Evolutionary conservation across 2,113 vertebrate genomes (phyloP).

Genomic region (Maccullochella peelii): DNA sequence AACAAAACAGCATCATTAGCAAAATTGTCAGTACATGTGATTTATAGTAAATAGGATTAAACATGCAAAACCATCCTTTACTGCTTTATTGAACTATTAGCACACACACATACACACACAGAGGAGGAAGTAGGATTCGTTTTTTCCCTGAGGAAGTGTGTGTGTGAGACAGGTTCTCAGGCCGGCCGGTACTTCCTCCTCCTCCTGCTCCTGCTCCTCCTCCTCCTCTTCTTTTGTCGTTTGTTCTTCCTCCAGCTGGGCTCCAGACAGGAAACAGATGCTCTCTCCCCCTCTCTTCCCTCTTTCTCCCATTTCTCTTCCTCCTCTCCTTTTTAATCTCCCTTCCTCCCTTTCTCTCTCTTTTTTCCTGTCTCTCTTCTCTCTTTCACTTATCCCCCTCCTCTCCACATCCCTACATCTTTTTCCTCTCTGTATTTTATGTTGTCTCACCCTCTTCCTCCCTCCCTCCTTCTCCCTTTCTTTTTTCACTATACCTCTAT

Average conservation of each 20-base stretch:
- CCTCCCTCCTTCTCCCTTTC: constrained; percentile 10
- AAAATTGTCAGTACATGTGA: too few relatives aligned
- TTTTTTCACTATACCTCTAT: too few relatives aligned
- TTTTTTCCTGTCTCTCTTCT: constrained; percentile 20
- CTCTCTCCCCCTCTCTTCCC: constrained; percentile 56
- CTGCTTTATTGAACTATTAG: background rate
- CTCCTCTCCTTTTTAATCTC: constrained; percentile 42
- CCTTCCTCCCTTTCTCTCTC: constrained; percentile 43
- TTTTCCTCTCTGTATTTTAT: background rate
- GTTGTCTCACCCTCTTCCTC: constrained; percentile 26
- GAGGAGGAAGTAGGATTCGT: constrained; percentile 60
- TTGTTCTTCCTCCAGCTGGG: constrained; percentile 83
- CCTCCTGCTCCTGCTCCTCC: constrained; percentile 36
- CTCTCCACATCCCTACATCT: constrained; percentile 10
- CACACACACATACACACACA: background rate
- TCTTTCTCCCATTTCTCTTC: constrained; percentile 58
- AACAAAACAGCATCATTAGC: too few relatives aligned
- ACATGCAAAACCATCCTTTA: background rate
- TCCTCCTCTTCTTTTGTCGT: constrained; percentile 70
- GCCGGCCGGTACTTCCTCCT: constrained; percentile 71
- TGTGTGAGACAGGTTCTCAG: constrained; percentile 73
- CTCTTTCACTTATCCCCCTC: background rate
- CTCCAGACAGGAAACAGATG: constrained; percentile 82
- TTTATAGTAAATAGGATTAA: too few relatives aligned
- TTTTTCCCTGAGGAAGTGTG: constrained; percentile 70